These are phyloP conservation scores for Chondrilla cf. caribensis DNA, from an alignment of 37 sponge, comb jelly and placozoan species.

Conservation along the genomic window DNA sequence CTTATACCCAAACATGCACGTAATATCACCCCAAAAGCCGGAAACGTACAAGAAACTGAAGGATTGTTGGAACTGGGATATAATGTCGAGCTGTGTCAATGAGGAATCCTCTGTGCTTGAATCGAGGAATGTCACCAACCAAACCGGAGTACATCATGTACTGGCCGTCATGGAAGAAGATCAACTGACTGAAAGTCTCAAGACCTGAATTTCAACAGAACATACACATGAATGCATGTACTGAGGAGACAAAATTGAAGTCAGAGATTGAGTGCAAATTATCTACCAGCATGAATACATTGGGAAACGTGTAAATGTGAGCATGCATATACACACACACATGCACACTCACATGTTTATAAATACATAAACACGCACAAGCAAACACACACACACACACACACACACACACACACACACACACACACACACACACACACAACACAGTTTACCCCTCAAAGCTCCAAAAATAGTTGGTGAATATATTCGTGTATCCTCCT, in stretches of 20 bases:
- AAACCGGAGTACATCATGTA: neutral
- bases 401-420: conserved; percentile 22
- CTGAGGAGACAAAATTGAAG: neutral
- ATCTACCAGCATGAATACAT: neutral
- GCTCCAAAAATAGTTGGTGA: too few relatives aligned
- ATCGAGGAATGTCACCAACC: conserved; percentile 73
- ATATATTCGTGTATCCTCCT: too few relatives aligned
- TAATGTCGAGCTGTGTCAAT: conserved; percentile 91
- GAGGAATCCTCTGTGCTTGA: conserved; percentile 77
- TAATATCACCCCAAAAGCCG: too few relatives aligned
- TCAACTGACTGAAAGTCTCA: conserved; percentile 91
- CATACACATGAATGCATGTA: neutral
- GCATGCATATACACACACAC: conserved; percentile 4
- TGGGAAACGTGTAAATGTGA: neutral
- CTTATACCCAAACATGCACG: too few relatives aligned
- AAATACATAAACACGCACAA: neutral
- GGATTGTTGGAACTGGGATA: conserved; percentile 53
- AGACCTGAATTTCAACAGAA: conserved; percentile 45
- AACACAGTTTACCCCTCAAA: neutral
- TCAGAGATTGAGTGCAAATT: neutral
- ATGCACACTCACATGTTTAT: neutral
- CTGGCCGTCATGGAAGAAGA: conserved; percentile 40
- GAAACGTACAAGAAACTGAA: conserved; percentile 59
- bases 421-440: conserved; percentile 12
- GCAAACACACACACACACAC: conserved; percentile 15